Percentiles rank a stretch among this genome's conserved stretches.
phyloP scores from a whole-genome alignment of 2,888 invertebrate genomes.

The Allacma fusca region DNA sequence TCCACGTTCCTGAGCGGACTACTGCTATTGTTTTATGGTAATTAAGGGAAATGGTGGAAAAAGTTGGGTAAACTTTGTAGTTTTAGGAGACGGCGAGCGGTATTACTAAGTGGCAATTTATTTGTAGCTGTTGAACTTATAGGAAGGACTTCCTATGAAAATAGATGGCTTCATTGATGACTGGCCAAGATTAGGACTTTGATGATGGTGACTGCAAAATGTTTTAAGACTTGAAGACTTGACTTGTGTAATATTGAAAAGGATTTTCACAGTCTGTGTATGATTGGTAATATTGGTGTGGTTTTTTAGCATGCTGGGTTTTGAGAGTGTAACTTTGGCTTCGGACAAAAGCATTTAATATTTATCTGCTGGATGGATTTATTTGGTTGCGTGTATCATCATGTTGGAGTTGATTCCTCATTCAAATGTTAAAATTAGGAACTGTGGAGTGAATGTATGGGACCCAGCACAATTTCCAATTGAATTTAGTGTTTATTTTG shows the following conservation, averaged over 20 bases:
- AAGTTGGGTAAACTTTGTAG: not conserved
- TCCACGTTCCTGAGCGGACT: too few relatives aligned
- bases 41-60: too few relatives aligned
- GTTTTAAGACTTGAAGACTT: not conserved
- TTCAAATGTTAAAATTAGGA: conserved; percentile 11
- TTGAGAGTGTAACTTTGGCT: not conserved
- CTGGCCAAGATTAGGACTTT: not conserved
- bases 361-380: conserved; percentile 12
- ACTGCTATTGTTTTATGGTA: too few relatives aligned
- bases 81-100: too few relatives aligned
- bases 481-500: conserved; percentile 28
- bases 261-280: not conserved
- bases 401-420: not conserved
- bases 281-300: not conserved
- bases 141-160: too few relatives aligned
- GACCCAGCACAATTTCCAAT: conserved; percentile 17
- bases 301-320: not conserved
- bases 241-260: not conserved
- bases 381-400: not conserved
- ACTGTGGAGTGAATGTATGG: not conserved
- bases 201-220: not conserved
- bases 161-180: not conserved
- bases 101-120: too few relatives aligned
- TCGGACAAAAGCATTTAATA: not conserved
- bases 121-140: too few relatives aligned